These are phyloP conservation scores for Pelobates cultripes DNA, from an alignment of 2,797 vertebrate genomes.

Conservation along the genomic window DNA sequence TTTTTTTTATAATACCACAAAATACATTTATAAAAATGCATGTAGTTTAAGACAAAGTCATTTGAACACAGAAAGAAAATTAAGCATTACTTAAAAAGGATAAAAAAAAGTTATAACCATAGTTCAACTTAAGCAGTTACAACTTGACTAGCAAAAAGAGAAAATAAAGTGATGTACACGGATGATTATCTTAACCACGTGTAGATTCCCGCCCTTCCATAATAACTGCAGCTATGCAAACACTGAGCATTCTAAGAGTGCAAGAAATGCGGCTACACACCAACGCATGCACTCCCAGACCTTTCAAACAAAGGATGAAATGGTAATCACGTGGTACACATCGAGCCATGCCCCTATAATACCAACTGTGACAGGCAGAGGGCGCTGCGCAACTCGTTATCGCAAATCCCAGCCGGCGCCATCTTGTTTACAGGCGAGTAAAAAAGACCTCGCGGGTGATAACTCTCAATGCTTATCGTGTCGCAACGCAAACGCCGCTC, in stretches of 20 bases:
- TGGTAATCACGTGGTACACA: background rate
- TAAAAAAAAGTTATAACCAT: too few relatives aligned
- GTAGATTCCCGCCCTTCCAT: background rate
- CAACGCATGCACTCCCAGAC: background rate
- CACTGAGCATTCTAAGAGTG: background rate
- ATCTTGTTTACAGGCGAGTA: slow-evolving; percentile 22
- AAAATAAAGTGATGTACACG: background rate
- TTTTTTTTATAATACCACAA: too few relatives aligned
- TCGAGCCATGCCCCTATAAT: slow-evolving; percentile 2
- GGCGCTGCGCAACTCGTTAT: slow-evolving; percentile 9
- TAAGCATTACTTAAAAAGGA: too few relatives aligned
- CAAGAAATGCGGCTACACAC: background rate
- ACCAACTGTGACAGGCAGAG: slow-evolving; percentile 10
- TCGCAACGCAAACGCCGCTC: slow-evolving; percentile 1
- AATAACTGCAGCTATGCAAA: background rate
- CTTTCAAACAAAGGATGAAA: background rate
- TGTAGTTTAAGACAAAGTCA: too few relatives aligned
- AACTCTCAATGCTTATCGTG: background rate
- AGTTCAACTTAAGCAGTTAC: too few relatives aligned
- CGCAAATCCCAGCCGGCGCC: slow-evolving; percentile 7
- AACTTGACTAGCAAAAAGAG: too few relatives aligned
- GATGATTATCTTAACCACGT: background rate
- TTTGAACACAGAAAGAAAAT: too few relatives aligned
- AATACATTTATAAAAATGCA: too few relatives aligned
- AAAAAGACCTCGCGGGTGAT: background rate